Base-by-base conservation (phyloP, 23 tunicate species). In the Halocynthia roretzi region DNA sequence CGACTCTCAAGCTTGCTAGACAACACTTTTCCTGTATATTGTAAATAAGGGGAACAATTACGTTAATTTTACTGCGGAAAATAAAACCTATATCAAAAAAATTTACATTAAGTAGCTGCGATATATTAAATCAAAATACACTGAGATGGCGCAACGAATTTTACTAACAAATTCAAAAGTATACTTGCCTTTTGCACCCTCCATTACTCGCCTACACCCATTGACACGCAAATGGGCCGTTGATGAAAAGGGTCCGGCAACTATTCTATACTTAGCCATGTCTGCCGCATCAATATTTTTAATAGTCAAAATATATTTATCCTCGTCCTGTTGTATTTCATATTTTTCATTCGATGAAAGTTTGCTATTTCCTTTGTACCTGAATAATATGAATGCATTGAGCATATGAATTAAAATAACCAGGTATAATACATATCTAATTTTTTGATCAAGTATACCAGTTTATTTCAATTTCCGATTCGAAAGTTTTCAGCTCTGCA, bases 401-500 rank as follows among this genome's bases (percentile, higher is more conserved):
- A 71, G 12, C 72, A 68, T 68, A 23, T 15, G 14, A 68, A 58
- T 58, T 58, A 14, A 1, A 14, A 1, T 58, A 4, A 58, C 15
- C 15, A 60, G 2, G 64, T 60, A 60, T n/a, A 60, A 60, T 60
- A 60, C 4, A 18, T 60, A 60, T 14, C 4, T 1, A 58, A 15
- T 14, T 58, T 4, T 58, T 17, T 17, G n/a, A 14, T 58, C 64
- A 15, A 17, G 56, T 77, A 20, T 68, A 93, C 98, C 98, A 93
- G 72, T 93, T 93, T 6, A 93, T 71, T 75, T 93, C 98, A 31
- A 93, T 86, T 57, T 75, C 92, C n/a, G 93, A 87, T 14, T 86
- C 70, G 67, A 80, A 75, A 11, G 83, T 63, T 40, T 68, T 86
- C 55, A 93, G 65, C 61, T 86, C 88, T 52, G 98, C 93, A 8